Evolutionary conservation across 1,140 invertebrate genomes (phyloP), one percentile per base, ranked within the genome.

Genomic region (Drosophila pruinosa): DNA sequence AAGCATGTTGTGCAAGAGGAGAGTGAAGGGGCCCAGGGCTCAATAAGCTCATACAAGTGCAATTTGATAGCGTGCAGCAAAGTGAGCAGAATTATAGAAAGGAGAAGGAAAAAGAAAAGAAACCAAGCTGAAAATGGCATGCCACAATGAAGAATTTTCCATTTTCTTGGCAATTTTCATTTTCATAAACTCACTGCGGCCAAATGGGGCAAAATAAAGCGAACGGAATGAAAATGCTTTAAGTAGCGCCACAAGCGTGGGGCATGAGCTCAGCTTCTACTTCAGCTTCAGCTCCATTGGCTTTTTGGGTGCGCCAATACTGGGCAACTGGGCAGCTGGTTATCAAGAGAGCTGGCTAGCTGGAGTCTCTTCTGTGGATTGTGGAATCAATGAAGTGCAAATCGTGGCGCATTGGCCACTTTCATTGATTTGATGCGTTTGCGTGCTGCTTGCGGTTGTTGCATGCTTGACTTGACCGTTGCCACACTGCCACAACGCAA

Each of bases 371-470:
- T 52, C 36, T 43, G 56, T 59, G 39, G 59, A 57, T 59, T 76
- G 43, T 22, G 59, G 36, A 78, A 38, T 75, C 81, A 86, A 86
- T 86, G 81, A 81, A 86, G 81, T 86, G 81, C 82, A 78, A 86
- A 81, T 69, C 82, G 58, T 81, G 82, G 77, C 63, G 57, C 72
- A 72, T 54, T 58, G 69, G 68, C 73, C 77, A 86, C 81, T 86
- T 86, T 81, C 81, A 77, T 88, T 86, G 81, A 88, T 86, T 88
- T 86, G 82, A 86, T 86, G 81, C 81, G 82, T 88, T 86, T 86
- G 82, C 81, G 82, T 86, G 81, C 82, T 77, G 74, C 74, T 77
- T 82, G 64, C 61, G 78, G 61, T 64, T 76, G 78, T 82, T 82
- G 74, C 78, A 82, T 82, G 78, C 78, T 83, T 77, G 57, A 86